Percentiles rank a stretch among this genome's conserved stretches.
phyloP scores from a whole-genome alignment of 1,140 invertebrate genomes.

The Wiebesia pumilae region DNA sequence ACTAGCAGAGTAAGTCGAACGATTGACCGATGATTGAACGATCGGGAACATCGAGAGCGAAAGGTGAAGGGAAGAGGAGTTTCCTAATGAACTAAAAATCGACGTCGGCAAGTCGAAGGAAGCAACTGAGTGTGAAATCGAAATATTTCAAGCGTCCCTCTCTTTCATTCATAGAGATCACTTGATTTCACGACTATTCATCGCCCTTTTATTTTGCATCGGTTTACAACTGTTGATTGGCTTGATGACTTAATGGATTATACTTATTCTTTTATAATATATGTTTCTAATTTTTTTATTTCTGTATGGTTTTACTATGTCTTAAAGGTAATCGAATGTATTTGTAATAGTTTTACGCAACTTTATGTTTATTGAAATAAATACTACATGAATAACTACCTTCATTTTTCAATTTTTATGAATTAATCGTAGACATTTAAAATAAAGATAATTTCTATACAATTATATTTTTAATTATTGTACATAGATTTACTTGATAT shows the following conservation, averaged over 20 bases:
- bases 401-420: too few relatives aligned
- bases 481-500: too few relatives aligned
- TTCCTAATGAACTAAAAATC: constrained; percentile 22
- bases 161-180: neutral
- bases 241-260: neutral
- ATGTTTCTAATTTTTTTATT: neutral
- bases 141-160: neutral
- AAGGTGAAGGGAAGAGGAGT: neutral
- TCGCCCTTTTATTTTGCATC: neutral
- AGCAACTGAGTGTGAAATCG: constrained; percentile 26
- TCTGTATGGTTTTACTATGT: too few relatives aligned
- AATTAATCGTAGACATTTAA: too few relatives aligned
- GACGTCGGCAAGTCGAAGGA: too few relatives aligned
- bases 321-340: too few relatives aligned
- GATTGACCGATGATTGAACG: constrained; percentile 27
- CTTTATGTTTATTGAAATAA: too few relatives aligned
- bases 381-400: too few relatives aligned
- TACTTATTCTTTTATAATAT: too few relatives aligned
- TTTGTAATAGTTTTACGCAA: too few relatives aligned
- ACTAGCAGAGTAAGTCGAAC: neutral
- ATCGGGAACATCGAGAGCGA: neutral
- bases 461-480: too few relatives aligned
- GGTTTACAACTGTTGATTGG: neutral
- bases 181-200: neutral
- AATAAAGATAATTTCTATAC: too few relatives aligned